Percentiles rank a stretch among this genome's conserved stretches.
Evolutionary conservation across 2,888 invertebrate genomes (phyloP).

Genomic region (Mamestra brassicae): DNA sequence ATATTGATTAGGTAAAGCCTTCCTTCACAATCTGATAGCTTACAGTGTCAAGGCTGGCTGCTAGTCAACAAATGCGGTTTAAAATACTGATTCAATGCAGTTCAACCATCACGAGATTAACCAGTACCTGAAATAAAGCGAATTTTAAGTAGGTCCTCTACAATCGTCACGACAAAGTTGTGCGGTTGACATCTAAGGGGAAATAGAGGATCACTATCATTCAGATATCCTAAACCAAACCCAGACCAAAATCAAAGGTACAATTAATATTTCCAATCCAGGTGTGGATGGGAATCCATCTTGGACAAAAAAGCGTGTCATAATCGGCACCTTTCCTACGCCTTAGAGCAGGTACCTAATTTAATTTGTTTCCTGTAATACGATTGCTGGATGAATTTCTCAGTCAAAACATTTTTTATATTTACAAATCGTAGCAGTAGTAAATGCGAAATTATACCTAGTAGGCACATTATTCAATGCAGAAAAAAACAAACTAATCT

Average conservation of each 20-base stretch:
- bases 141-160: constrained; percentile 2
- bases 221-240: background rate
- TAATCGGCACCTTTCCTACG: constrained; percentile 15
- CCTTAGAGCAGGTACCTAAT: constrained; percentile 22
- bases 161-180: background rate
- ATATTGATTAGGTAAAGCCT: constrained; percentile 7
- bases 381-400: constrained; percentile 18
- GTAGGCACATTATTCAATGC: no score
- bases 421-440: no score
- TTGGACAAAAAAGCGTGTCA: constrained; percentile 21
- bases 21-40: constrained; percentile 38
- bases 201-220: constrained; percentile 22
- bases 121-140: background rate
- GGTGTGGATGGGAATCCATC: constrained; percentile 2
- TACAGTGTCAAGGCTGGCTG: constrained; percentile 43
- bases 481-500: constrained; percentile 50
- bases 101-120: background rate
- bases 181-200: no score
- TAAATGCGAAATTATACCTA: no score
- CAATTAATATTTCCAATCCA: background rate
- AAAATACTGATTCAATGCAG: background rate
- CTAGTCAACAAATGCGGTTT: background rate
- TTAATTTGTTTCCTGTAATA: constrained; percentile 50
- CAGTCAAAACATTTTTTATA: no score
- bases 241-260: background rate